Evolutionary conservation across 2,797 vertebrate species (phyloP), one percentile per base, ranked within the genome.

Genomic region (Lutra lutra): DNA sequence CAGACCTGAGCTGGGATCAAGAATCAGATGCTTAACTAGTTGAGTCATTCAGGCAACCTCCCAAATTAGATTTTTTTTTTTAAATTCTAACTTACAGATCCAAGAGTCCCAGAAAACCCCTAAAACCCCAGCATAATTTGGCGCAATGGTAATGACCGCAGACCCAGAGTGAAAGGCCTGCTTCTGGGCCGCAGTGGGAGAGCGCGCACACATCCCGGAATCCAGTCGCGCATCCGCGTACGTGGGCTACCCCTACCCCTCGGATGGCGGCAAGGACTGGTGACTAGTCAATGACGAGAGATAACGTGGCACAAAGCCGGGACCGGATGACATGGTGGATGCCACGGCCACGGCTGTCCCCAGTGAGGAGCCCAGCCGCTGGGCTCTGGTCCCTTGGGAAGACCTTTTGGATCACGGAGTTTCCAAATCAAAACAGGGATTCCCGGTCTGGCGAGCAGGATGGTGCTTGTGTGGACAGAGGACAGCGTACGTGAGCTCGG

Each of bases 281-380:
- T 29, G 48, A 21, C 21, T n/a, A 4, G 21, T 38, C 51, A 11
- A 23, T 46, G 35, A 17, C 5, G n/a, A n/a, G n/a, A n/a, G n/a
- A n/a, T n/a, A n/a, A n/a, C n/a, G n/a, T n/a, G n/a, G n/a, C n/a
- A n/a, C 21, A 4, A 3, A 43, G 40, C n/a, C 20, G 4, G 54
- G 12, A 14, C 9, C 5, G 5, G 27, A 15, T 64, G 60, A 32
- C 60, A 32, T 32, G 60, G 3, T 64, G 29, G 58, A 60, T 32
- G 27, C 27, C 0, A 0, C 7, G 43, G 43, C 29, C 35, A 58
- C 0, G 0, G 21, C 27, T 3, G 10, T 23, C 10, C 20, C 20
- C 64, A 0, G 4, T 0, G 43, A 32, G 75, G 75, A 51, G n/a
- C 23, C 64, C 23, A 3, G 5, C 21, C 2, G 7, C 0, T 0